A percentile compares a stretch with the other conserved stretches of the same genome.
Evolutionary conservation across 2,113 vertebrate genomes (phyloP).

Genomic region (Tauraco erythrolophus): DNA sequence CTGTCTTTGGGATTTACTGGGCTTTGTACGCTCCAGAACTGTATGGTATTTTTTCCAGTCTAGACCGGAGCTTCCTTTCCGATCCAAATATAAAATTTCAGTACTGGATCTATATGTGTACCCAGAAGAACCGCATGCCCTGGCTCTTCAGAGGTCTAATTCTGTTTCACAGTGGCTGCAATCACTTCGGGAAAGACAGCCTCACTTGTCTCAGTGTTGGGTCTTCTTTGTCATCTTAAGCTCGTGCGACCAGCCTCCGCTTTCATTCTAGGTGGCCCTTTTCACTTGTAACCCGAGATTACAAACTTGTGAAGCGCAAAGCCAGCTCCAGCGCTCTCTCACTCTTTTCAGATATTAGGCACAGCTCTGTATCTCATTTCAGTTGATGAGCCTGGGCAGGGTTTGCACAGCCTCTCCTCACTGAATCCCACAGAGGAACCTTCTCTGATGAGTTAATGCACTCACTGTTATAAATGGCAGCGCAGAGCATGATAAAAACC

Average conservation of each 20-base stretch:
- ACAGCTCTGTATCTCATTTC: not conserved
- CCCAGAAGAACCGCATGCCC: not conserved
- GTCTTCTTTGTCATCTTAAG: not conserved
- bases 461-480: not conserved
- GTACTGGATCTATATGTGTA: not conserved
- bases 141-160: not conserved
- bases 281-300: not conserved
- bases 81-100: not conserved
- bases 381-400: not conserved
- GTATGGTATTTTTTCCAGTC: not conserved
- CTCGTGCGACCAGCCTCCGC: not conserved
- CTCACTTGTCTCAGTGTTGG: not conserved
- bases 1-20: not conserved
- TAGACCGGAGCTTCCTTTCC: not conserved
- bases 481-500: not conserved
- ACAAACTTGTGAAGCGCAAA: not conserved
- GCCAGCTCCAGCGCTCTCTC: not conserved
- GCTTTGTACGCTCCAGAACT: not conserved
- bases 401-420: not conserved
- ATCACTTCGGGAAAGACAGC: not conserved
- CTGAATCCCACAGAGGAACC: not conserved
- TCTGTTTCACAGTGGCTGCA: not conserved
- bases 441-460: not conserved
- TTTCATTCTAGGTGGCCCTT: not conserved
- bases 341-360: not conserved